Percentiles rank a stretch among this genome's conserved stretches.
phyloP scores from a whole-genome alignment of 2,113 vertebrate genomes.

The Mesoclemmys tuberculata region DNA sequence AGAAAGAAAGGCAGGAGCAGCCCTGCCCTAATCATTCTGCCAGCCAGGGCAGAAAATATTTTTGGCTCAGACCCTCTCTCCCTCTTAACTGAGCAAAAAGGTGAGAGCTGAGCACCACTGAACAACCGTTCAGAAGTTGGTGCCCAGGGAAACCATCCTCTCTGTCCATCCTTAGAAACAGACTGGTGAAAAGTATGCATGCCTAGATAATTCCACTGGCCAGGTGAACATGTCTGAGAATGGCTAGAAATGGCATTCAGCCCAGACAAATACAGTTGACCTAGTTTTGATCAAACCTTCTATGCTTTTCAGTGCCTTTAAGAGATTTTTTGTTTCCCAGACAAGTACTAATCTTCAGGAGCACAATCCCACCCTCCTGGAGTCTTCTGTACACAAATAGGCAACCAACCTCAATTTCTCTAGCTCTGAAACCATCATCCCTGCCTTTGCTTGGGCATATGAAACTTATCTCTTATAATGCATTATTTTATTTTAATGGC shows the following conservation, averaged over 20 bases:
- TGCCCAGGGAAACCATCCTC: not conserved
- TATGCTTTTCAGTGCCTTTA: not conserved
- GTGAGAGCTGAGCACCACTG: not conserved
- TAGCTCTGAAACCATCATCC: not conserved
- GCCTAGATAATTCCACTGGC: not conserved
- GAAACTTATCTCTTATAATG: not conserved
- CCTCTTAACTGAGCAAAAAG: not conserved
- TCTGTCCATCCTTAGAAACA: not conserved
- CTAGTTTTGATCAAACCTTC: not conserved
- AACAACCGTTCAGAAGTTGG: not conserved
- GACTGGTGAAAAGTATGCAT: not conserved
- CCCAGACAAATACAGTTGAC: not conserved
- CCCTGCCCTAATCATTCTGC: not conserved
- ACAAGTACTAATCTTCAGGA: not conserved
- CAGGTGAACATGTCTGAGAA: not conserved
- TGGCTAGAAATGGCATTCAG: not conserved
- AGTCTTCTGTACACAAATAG: not conserved
- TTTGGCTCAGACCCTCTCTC: not conserved
- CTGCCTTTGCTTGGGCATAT: not conserved
- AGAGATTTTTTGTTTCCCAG: constrained; percentile 6
- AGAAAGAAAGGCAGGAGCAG: not conserved
- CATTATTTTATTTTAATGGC: not conserved
- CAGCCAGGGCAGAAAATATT: not conserved
- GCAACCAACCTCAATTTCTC: not conserved
- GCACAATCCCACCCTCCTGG: not conserved